A percentile compares a stretch with the other conserved stretches of the same genome.
Conservation (phyloP, 2,113 vertebrate species). For the Prunella himalayana region DNA sequence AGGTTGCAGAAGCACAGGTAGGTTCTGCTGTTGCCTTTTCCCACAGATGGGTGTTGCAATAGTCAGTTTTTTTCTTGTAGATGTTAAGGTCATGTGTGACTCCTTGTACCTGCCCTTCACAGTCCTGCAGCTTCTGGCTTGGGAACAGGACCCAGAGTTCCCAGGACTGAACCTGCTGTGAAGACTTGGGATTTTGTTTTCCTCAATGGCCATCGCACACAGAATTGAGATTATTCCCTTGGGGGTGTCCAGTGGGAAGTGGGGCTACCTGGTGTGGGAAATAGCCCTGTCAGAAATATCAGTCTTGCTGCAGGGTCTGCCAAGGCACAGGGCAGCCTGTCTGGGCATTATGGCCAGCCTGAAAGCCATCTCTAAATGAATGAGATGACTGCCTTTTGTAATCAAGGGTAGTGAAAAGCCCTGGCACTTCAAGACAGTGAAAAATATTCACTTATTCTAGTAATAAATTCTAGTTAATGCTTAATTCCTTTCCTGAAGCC, state of each 20-base stretch:
- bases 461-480: not conserved
- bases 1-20: not conserved
- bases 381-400: not conserved
- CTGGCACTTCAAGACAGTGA: not conserved
- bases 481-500: not conserved
- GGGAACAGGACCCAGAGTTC: fast-evolving
- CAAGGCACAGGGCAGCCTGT: not conserved
- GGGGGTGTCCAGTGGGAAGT: not conserved
- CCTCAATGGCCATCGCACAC: fast-evolving
- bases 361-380: not conserved
- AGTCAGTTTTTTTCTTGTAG: not conserved
- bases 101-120: not conserved
- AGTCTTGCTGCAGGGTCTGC: not conserved
- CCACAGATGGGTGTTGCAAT: not conserved
- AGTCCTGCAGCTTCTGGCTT: not conserved
- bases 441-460: not conserved
- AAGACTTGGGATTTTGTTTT: not conserved
- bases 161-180: not conserved
- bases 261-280: not conserved
- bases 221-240: fast-evolving
- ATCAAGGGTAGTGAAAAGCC: not conserved
- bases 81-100: fast-evolving
- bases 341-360: not conserved
- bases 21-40: not conserved
- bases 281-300: not conserved